Evolutionary conservation across 2,113 vertebrate genomes (phyloP).

Genomic region (Hippotragus niger): DNA sequence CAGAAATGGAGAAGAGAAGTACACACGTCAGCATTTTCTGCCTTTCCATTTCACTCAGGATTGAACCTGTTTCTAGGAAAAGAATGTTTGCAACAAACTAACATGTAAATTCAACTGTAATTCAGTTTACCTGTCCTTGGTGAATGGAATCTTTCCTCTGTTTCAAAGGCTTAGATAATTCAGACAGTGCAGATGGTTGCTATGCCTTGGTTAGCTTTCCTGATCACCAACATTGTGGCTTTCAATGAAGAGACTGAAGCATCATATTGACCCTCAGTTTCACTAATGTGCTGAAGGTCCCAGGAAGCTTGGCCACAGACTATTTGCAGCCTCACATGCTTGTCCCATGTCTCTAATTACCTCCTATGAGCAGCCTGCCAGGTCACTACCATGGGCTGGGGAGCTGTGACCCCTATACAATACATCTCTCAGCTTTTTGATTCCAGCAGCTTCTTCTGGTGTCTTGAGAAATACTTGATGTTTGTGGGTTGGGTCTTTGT

Average conservation of each 20-base stretch:
- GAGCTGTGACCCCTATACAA: background rate
- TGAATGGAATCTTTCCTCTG: background rate
- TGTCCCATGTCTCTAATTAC: background rate
- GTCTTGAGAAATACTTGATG: conserved; percentile 15
- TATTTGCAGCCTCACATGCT: background rate
- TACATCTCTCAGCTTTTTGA: conserved; percentile 14
- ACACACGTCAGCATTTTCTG: background rate
- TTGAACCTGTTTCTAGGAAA: background rate
- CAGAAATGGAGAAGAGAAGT: background rate
- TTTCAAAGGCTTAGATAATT: conserved; percentile 13
- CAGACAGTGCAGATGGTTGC: background rate
- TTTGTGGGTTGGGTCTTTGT: conserved; percentile 37
- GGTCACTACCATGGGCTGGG: conserved; percentile 1
- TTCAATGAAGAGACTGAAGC: background rate
- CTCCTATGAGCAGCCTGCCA: conserved; percentile 49
- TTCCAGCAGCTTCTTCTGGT: background rate
- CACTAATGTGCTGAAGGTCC: background rate
- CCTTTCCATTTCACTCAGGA: background rate
- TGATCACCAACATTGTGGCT: background rate
- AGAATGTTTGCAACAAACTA: background rate
- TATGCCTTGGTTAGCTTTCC: background rate
- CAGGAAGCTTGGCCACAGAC: background rate
- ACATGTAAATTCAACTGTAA: background rate
- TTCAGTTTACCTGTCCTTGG: background rate
- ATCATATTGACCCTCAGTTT: background rate